These are phyloP conservation scores for Strongylocentrotus purpuratus DNA, from an alignment of 35 echinoderm and acorn worm species.

Conservation along the genomic window DNA sequence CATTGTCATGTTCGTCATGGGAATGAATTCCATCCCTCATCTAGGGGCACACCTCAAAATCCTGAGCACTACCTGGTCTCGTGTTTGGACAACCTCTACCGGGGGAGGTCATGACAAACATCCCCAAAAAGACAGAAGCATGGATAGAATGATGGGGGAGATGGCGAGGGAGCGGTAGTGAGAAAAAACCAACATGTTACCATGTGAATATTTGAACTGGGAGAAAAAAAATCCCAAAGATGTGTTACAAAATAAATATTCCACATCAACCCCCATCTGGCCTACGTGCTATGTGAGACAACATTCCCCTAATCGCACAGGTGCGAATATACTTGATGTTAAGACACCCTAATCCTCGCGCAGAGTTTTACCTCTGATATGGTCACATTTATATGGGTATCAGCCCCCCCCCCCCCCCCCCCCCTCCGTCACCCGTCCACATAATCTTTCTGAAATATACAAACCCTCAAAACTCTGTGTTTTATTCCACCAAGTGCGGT, in stretches of 20 bases:
- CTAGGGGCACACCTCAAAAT: neutral
- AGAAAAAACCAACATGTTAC: neutral
- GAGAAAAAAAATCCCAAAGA: neutral
- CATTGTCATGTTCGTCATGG: conserved; percentile 13
- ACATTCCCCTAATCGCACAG: conserved; percentile 32
- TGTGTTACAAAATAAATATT: conserved; percentile 33
- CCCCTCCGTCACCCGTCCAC: too few relatives aligned
- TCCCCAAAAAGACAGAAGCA: neutral
- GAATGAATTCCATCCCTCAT: conserved; percentile 2
- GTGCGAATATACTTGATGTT: conserved; percentile 26
- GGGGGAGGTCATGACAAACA: neutral
- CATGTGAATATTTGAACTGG: neutral
- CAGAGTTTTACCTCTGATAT: neutral
- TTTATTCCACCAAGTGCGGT: too few relatives aligned
- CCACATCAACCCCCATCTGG: neutral
- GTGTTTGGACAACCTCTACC: conserved; percentile 27
- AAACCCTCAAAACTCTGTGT: too few relatives aligned
- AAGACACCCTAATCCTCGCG: neutral
- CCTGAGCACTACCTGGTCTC: conserved; percentile 9
- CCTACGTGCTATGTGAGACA: conserved; percentile 36
- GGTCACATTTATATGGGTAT: neutral
- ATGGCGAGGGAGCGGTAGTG: neutral
- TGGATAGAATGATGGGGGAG: neutral
- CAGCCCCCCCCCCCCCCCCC: too few relatives aligned
- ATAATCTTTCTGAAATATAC: too few relatives aligned